Percentiles rank a stretch among this genome's conserved stretches.
phyloP scores from a whole-genome alignment of 2,888 invertebrate species.

The Ophioninae sp. region DNA sequence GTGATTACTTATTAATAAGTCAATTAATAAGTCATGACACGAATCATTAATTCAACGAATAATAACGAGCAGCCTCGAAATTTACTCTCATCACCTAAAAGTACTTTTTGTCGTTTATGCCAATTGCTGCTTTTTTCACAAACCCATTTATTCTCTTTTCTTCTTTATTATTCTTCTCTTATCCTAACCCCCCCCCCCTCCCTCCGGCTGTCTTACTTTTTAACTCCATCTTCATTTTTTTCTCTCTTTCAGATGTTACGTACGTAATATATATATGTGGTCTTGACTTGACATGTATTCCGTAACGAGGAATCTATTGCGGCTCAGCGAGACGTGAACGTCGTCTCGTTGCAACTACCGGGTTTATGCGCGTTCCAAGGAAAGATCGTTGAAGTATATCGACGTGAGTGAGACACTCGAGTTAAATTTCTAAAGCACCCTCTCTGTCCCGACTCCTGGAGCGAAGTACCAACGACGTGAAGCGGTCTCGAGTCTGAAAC shows the following conservation, averaged over 20 bases:
- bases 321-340: constrained; percentile 44
- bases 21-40: too few relatives aligned
- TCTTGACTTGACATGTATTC: constrained; percentile 44
- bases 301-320: constrained; percentile 45
- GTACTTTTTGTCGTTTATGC: neutral
- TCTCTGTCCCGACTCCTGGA: constrained; percentile 40
- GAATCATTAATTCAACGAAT: too few relatives aligned
- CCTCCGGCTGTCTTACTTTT: constrained; percentile 3
- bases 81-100: too few relatives aligned
- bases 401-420: constrained; percentile 48
- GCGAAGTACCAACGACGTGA: constrained; percentile 31
- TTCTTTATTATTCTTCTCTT: constrained; percentile 25
- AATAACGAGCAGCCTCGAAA: too few relatives aligned
- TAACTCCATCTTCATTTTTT: neutral
- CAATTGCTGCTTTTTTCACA: neutral
- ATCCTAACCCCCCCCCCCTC: neutral
- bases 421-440: constrained; percentile 57
- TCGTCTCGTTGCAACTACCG: constrained; percentile 10
- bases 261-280: constrained; percentile 8
- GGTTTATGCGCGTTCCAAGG: constrained; percentile 27
- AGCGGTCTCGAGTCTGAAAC: constrained; percentile 48
- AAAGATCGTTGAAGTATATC: constrained; percentile 40
- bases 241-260: constrained; percentile 18
- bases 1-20: too few relatives aligned
- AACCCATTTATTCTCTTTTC: constrained; percentile 52